Base-by-base conservation (phyloP, 2,113 vertebrate genomes). In the Colius striatus region DNA sequence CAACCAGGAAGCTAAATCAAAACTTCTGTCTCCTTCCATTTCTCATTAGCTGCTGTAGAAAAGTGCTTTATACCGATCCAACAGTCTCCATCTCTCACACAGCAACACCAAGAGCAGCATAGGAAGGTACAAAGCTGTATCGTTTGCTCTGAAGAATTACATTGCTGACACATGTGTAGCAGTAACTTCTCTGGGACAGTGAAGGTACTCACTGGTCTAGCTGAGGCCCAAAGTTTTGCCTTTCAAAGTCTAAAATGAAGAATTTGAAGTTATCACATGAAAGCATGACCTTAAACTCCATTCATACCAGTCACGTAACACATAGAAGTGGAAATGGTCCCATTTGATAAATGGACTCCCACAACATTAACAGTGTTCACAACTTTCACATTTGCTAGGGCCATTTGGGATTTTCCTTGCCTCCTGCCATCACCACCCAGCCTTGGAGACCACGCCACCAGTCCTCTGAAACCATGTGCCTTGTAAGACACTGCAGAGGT, bases 281-380 rank as follows among this genome's bases (percentile, higher is more conserved):
- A 72, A 76, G n/a, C 4, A 25, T 47, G 22, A 63, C 77, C 14
- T 60, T 51, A 38, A 87, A 48, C 19, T 71, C 27, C 55, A 43
- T 14, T 11, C 13, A 22, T 8, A 26, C 5, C 54, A 61, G 25
- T 20, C 45, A 10, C 12, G 38, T 38, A 80, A 38, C 18, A 36
- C 50, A 55, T 0, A 1, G 0, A 68, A 63, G n/a, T 26, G n/a
- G 9, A 58, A 13, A 47, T 7, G 34, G 25, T 15, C n/a, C 23
- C 27, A 27, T 32, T n/a, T 17, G 53, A 34, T 65, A 47, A 57
- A 48, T 0, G 5, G 27, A 84, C 16, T 16, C 58, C 16, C 45
- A 43, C 26, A 38, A 62, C 48, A 55, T 27, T 3, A 67, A 43
- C 10, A 1, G 5, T 27, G 15, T 13, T 65, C 30, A 67, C 16